These are phyloP conservation scores for Oligia latruncula DNA, from an alignment of 2,888 invertebrate genomes.

Conservation along the genomic window DNA sequence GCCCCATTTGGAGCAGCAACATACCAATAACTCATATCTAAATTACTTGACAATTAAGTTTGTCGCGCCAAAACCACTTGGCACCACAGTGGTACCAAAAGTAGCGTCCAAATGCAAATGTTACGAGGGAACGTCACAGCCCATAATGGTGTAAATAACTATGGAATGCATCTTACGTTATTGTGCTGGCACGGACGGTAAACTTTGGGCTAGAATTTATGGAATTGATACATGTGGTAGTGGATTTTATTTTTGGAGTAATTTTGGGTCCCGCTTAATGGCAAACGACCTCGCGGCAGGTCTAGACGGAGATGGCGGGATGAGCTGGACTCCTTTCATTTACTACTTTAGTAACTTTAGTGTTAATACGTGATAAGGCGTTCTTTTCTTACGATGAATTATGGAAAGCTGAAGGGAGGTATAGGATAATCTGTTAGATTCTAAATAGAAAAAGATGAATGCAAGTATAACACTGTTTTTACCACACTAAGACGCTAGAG, in stretches of 20 bases:
- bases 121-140: conserved; percentile 74
- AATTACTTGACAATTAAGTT: conserved; percentile 72
- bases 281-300: not conserved
- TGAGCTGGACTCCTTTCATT: not conserved
- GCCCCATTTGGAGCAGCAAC: conserved; percentile 31
- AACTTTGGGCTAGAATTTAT: conserved; percentile 48
- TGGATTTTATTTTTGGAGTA: not conserved
- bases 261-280: not conserved
- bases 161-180: conserved; percentile 65
- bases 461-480: no score
- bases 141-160: conserved; percentile 64
- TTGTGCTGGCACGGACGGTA: conserved; percentile 59
- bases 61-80: conserved; percentile 76
- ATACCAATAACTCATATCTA: conserved; percentile 61
- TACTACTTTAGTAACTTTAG: not conserved
- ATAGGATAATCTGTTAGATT: no score
- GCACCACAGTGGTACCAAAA: conserved; percentile 70
- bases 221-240: conserved; percentile 9
- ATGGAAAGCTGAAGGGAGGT: no score
- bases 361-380: not conserved
- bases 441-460: no score
- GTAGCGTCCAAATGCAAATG: conserved; percentile 79
- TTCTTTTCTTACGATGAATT: not conserved
- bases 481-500: no score
- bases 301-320: not conserved